Percentiles rank a stretch among this genome's conserved stretches.
Evolutionary conservation across 1,140 invertebrate genomes (phyloP).

Genomic region (Trachymyrmex septentrionalis): DNA sequence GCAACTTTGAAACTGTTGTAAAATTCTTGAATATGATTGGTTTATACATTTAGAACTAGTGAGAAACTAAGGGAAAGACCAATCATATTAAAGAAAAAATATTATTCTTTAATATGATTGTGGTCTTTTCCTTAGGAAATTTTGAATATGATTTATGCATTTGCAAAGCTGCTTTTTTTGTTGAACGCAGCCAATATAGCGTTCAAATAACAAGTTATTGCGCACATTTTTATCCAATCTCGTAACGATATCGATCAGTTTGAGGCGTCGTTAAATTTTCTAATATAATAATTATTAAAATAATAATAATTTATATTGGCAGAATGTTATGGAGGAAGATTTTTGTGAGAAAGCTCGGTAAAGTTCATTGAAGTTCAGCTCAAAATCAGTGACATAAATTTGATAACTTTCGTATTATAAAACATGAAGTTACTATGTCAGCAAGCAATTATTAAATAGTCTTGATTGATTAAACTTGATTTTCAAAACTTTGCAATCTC

Average conservation of each 20-base stretch:
- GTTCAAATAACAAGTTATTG: not conserved
- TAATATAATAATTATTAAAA: not conserved
- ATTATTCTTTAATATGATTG: too few species aligned
- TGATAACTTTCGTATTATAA: slow-evolving; percentile 43
- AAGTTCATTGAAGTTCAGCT: slow-evolving; percentile 14
- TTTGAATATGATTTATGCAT: too few species aligned
- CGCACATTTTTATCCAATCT: not conserved
- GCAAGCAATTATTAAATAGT: slow-evolving; percentile 51
- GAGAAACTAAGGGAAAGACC: too few species aligned
- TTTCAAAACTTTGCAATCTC: slow-evolving; percentile 33
- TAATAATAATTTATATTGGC: slow-evolving; percentile 1
- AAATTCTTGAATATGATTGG: too few species aligned
- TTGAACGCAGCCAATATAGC: too few species aligned
- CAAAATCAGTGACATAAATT: slow-evolving; percentile 24
- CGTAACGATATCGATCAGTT: not conserved
- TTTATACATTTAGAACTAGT: too few species aligned
- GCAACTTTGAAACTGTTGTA: too few species aligned
- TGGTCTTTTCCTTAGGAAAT: too few species aligned
- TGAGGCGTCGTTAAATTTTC: not conserved
- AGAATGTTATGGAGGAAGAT: not conserved
- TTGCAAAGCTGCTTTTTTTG: too few species aligned
- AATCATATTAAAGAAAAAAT: too few species aligned
- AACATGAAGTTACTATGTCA: slow-evolving; percentile 35
- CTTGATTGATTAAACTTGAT: slow-evolving; percentile 59
- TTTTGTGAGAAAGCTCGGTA: not conserved